A percentile compares a stretch with the other conserved stretches of the same genome.
phyloP scores from a whole-genome alignment of 2,888 invertebrate species.

The Spodoptera picta region DNA sequence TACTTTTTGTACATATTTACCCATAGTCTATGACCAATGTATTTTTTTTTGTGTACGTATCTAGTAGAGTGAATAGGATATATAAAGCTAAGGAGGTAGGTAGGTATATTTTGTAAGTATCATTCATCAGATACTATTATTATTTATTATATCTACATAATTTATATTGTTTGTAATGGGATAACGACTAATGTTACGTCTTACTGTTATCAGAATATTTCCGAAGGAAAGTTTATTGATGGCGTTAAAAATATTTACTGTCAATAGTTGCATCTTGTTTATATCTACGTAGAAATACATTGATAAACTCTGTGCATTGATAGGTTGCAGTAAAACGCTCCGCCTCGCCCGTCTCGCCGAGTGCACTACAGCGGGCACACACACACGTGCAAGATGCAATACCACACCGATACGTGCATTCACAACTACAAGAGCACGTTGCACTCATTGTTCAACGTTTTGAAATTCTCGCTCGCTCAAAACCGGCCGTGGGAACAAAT shows the following conservation, averaged over 20 bases:
- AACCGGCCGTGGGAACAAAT: slow-evolving; percentile 82
- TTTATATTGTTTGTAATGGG: neutral
- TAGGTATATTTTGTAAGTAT: no score
- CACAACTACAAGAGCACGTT: slow-evolving; percentile 64
- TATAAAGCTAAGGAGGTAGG: no score
- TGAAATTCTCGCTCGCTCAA: slow-evolving; percentile 77
- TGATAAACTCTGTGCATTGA: slow-evolving; percentile 50
- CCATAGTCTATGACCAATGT: no score
- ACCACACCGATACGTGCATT: slow-evolving; percentile 60
- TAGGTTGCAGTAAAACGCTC: slow-evolving; percentile 45
- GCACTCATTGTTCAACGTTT: slow-evolving; percentile 84
- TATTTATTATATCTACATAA: no score
- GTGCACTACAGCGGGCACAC: slow-evolving; percentile 60
- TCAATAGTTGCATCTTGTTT: slow-evolving; percentile 14
- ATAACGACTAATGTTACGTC: slow-evolving; percentile 6
- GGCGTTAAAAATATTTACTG: slow-evolving; percentile 22
- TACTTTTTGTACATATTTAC: no score
- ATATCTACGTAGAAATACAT: slow-evolving; percentile 25
- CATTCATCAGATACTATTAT: no score
- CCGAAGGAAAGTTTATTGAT: slow-evolving; percentile 11
- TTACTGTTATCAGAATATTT: slow-evolving; percentile 17
- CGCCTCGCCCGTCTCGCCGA: slow-evolving; percentile 46
- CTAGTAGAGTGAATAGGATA: no score
- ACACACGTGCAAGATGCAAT: slow-evolving; percentile 57
- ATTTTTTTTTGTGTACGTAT: no score